Base-by-base conservation (phyloP, 2,113 vertebrate species). In the Macquaria australasica region DNA sequence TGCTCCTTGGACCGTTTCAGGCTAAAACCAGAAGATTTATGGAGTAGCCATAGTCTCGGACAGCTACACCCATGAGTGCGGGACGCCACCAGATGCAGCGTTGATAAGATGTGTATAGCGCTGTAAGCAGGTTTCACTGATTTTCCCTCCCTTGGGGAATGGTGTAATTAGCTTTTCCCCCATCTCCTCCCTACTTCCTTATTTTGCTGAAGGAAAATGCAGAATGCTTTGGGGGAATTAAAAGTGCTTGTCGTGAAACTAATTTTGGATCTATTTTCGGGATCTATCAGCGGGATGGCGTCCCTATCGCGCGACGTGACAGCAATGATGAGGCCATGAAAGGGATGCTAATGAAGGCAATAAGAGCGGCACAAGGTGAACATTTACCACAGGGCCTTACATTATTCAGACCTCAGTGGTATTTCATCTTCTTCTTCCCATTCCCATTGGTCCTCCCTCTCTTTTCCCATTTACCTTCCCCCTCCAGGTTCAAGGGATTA, bases 201-300 rank as follows among this genome's bases (percentile, higher is more conserved):
- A 88, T 90, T 94, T 92, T 92, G 90, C 80, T 73, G 82, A 89
- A 70, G 74, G 83, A 87, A 90, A 89, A 84, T 75, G 82, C 72
- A 41, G 82, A 91, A 93, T 82, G 72, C 88, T 88, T 91, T 64
- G 56, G 90, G 92, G 91, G 88, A 92, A 92, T 94, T 92, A 83
- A 89, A 93, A 91, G 83, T 76, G 74, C 80, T 85, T 73, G 76
- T 87, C 77, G 72, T 55, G 56, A 89, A 94, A 93, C 91, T 91
- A 82, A 92, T 94, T 95, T 94, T 37, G 74, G 82, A 86, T 91
- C 91, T 92, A 92, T 94, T 94, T 93, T 89, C 81, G 81, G 86
- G 79, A 86, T 89, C 80, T 86, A 84, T 88, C 86, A 88, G 82
- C 20, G 55, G 88, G 80, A 87, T n/a, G 83, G 79, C 43, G 66